Conservation (phyloP, 2,888 invertebrate genomes). For the Sesia bembeciformis region DNA sequence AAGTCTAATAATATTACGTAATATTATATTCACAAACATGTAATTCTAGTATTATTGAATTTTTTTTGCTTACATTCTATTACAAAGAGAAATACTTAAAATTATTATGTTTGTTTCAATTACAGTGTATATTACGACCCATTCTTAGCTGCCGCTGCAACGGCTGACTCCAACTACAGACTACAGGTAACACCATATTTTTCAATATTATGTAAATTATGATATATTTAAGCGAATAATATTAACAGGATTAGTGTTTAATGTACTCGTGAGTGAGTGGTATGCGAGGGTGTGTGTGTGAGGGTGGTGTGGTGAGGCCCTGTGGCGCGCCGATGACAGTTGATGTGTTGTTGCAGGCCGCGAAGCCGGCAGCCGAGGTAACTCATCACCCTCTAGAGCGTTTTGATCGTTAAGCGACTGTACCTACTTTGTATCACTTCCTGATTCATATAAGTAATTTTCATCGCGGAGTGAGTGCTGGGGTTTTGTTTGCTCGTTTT, state of each 20-base stretch:
- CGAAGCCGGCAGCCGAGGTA: constrained; percentile 82
- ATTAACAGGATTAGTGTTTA: neutral
- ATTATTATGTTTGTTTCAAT: constrained; percentile 21
- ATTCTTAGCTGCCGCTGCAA: constrained; percentile 91
- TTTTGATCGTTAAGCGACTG: constrained; percentile 27
- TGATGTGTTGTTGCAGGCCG: constrained; percentile 79
- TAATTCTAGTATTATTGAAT: too few relatives aligned
- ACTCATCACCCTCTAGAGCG: constrained; percentile 47
- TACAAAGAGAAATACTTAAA: neutral
- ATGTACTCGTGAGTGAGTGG: neutral
- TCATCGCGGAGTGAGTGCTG: constrained; percentile 68
- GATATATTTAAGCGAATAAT: neutral
- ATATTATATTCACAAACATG: too few relatives aligned
- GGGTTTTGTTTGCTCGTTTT: constrained; percentile 68
- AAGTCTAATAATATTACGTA: too few relatives aligned
- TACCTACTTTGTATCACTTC: constrained; percentile 65
- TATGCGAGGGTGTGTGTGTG: neutral
- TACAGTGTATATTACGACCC: constrained; percentile 96
- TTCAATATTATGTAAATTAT: neutral
- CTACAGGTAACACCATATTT: constrained; percentile 82
- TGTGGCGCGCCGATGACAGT: constrained; percentile 33
- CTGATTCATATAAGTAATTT: constrained; percentile 66
- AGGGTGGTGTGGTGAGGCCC: constrained; percentile 7
- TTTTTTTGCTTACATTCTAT: neutral
- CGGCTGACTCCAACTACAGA: constrained; percentile 91